Evolutionary conservation across 1,140 invertebrate genomes (phyloP).

Genomic region (Conopomorpha cramerella): DNA sequence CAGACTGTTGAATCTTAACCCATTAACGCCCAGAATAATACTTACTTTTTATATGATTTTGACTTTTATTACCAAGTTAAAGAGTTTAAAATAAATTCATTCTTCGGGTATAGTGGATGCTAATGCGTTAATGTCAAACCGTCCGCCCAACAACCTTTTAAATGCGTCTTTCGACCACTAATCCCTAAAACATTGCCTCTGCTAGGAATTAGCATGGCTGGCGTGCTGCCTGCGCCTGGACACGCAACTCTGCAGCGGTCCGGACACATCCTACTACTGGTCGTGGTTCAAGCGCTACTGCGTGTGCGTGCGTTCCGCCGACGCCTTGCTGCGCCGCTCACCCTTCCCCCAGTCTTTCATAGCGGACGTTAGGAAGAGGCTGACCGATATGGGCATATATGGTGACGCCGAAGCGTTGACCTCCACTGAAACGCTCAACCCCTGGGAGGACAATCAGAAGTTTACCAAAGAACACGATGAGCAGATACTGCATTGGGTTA

Average conservation of each 20-base stretch:
- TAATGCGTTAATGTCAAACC: too few species aligned
- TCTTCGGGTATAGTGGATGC: too few species aligned
- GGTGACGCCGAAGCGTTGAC: constrained; percentile 73
- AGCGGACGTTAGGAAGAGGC: constrained; percentile 75
- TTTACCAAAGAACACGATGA: constrained; percentile 43
- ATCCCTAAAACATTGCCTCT: neutral
- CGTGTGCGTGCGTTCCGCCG: constrained; percentile 83
- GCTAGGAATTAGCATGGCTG: constrained; percentile 80
- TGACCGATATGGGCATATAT: constrained; percentile 61
- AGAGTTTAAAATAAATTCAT: too few species aligned
- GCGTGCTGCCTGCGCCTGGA: constrained; percentile 90
- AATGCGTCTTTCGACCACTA: too few species aligned
- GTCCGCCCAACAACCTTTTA: too few species aligned
- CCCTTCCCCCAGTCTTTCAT: constrained; percentile 78
- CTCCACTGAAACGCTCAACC: constrained; percentile 74
- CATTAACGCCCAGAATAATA: too few species aligned
- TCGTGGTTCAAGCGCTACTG: constrained; percentile 94
- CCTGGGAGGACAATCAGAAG: constrained; percentile 64
- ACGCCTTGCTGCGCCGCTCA: constrained; percentile 77
- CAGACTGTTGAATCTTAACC: too few species aligned
- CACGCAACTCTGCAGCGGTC: constrained; percentile 32
- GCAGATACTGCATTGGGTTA: constrained; percentile 92
- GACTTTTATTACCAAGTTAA: too few species aligned
- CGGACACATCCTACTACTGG: constrained; percentile 87
- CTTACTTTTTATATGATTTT: too few species aligned